Conservation (phyloP, 2,113 vertebrate genomes). For the Chascanopsetta lugubris region DNA sequence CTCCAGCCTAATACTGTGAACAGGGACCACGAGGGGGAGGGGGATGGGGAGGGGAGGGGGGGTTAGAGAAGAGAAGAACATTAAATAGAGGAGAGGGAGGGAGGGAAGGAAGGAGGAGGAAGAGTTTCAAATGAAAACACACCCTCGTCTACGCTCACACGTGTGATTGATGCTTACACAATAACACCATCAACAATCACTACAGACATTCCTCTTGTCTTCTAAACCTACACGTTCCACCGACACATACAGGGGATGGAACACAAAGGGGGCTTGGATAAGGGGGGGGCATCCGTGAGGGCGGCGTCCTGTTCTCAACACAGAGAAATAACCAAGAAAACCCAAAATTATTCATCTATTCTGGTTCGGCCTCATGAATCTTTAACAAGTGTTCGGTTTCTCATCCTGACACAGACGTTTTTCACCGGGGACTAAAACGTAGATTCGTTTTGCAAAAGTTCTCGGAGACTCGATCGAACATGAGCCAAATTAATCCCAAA, state of each 20-base stretch:
- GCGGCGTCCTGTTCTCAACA: conserved; percentile 67
- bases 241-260: conserved; percentile 55
- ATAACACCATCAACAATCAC: conserved; percentile 67
- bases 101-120: conserved; percentile 16
- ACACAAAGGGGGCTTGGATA: conserved; percentile 38
- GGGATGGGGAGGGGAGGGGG: conserved; percentile 8
- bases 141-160: conserved; percentile 57
- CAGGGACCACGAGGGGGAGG: conserved; percentile 37
- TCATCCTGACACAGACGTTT: conserved; percentile 57
- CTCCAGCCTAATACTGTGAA: conserved; percentile 77
- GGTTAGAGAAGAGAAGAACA: conserved; percentile 30
- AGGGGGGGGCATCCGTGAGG: conserved; percentile 42
- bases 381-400: conserved; percentile 62
- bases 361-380: conserved; percentile 60
- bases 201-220: conserved; percentile 71
- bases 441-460: conserved; percentile 34
- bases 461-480: background rate
- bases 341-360: conserved; percentile 46
- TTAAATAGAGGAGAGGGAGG: conserved; percentile 9
- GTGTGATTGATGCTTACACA: conserved; percentile 67
- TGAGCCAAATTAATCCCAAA: background rate
- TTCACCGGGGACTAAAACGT: conserved; percentile 28
- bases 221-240: conserved; percentile 72
- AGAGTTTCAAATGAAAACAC: conserved; percentile 56
- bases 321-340: conserved; percentile 34